Evolutionary conservation across 2,113 vertebrate species (phyloP), one percentile per base, ranked within the genome.

Genomic region (Heterocephalus glaber): DNA sequence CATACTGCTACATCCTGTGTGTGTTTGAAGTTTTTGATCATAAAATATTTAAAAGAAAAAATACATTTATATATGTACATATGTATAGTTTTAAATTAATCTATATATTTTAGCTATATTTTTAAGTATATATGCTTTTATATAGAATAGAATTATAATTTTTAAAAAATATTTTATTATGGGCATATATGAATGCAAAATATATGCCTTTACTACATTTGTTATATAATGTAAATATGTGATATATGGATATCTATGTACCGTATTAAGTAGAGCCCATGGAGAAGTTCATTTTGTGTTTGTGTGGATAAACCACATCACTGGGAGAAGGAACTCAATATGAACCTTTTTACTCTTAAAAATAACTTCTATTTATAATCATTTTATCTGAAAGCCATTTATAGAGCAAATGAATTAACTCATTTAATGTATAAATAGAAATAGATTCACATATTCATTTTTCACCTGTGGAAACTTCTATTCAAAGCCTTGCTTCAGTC

Each of bases 331-430:
- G 0, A 86, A 89, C 35, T 86, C 16, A 81, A 96, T 86, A 86
- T 77, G 41, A 38, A 9, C 38, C 44, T 87, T 90, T 95, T 95
- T 13, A 91, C 63, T 84, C 17, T 79, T 93, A 90, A 96, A 84
- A 86, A 77, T 84, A 76, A 92, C 61, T 96, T 94, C 89, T 95
- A 63, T 84, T 86, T 96, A 84, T 86, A 89, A 52, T 87, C 44
- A 94, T 74, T 20, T 95, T 93, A 96, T 92, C 44, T 84, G 56
- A 95, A 96, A 95, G 68, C 22, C 16, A 77, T 86, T 94, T 89
- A 95, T 54, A 84, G 20, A 81, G 54, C 86, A 94, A 96, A 94
- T 90, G 10, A 92, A 93, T 95, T 89, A 97, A 87, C 68, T 94
- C 54, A 77, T 28, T 96, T 85, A 86, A 74, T 54, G 35, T 65